Evolutionary conservation across 1,140 invertebrate genomes (phyloP), one percentile per base, ranked within the genome.

Genomic region (Microplitis demolitor): DNA sequence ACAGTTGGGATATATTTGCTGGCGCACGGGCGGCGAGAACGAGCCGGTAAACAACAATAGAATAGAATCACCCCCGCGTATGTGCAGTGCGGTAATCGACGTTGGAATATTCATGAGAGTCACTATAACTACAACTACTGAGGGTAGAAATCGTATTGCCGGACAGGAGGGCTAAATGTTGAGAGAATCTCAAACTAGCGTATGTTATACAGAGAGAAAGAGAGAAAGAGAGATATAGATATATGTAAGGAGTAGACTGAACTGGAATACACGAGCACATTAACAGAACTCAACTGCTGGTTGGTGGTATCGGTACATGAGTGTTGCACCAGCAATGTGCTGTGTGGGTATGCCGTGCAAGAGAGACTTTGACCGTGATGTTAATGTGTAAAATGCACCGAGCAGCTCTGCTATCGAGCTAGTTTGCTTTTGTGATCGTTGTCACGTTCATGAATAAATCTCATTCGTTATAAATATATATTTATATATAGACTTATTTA

Each of bases 91-190:
- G 61, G 71, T 80, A 82, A 82, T 79, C 76, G 78, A 77, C 73
- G 70, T 61, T 72, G 67, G 80, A 82, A 82, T 82, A 81, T 82
- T 79, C 80, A 82, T 82, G 79, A 82, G 75, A 45, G 51, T 50
- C 69, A 66, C 66, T 33, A 35, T 60, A 14, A 50, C 39, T 61
- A 60, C 71, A n/a, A 68, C 63, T 24, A 58, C 60, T 62, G 60
- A 37, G n/a, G 31, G 60, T 35, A 37, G 35, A 62, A 62, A 35
- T 62, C 60, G 56, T 31, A 54, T 51, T 45, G 45, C 60, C 64
- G 66, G 54, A 50, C 31, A 14, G 62, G 37, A 53, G 39, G 39
- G 16, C 72, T 62, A 71, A 53, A 73, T 53, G 51, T 33, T 16
- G 56, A 69, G 66, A 34, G 66, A 14, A 35, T 31, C 31, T 33